Base-by-base conservation (phyloP, 2,797 vertebrate genomes). In the Podargus strigoides region DNA sequence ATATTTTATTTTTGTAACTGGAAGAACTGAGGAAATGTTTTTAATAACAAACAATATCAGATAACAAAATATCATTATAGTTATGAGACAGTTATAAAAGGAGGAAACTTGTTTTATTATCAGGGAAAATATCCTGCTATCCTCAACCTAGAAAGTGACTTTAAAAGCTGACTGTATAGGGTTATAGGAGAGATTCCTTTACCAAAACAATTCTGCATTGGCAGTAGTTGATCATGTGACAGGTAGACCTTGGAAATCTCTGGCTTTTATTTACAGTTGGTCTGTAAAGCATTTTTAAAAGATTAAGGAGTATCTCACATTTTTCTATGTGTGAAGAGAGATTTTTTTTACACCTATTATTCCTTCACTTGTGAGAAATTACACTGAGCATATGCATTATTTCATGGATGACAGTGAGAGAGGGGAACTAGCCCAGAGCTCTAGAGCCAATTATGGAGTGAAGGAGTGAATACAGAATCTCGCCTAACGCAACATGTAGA, bases 401-500 rank as follows among this genome's bases (percentile, higher is more conserved):
- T 82, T 68, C 7, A 12, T 69, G 44, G 21, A 2, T 73, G 58
- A 24, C 19, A 62, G 53, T 58, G 36, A 34, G 50, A 74, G 30
- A 27, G 6, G 3, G 7, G 50, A 50, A 53, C 30, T 24, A 56
- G 12, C 41, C 42, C 32, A 21, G 32, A 41, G 14, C 56, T 67
- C 27, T 44, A 36, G 62, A 67, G 34, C 18, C 19, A 2, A 0
- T 59, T 47, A 7, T 7, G 24, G 50, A 46, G 39, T 30, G 52
- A 55, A 55, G 36, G 20, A 36, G 5, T 18, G n/a, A 69, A 49
- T 27, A 47, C 6, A 67, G 36, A 74, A 34, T 84, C 50, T 52
- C 4, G 0, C 7, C 7, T 18, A 56, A 32, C 3, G 47, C 14
- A 4, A 41, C 32, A 3, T 12, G 3, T 13, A 41, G 53, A 8